These are phyloP conservation scores for Cybosia mesomella DNA, from an alignment of 2,888 invertebrate species.

Conservation along the genomic window DNA sequence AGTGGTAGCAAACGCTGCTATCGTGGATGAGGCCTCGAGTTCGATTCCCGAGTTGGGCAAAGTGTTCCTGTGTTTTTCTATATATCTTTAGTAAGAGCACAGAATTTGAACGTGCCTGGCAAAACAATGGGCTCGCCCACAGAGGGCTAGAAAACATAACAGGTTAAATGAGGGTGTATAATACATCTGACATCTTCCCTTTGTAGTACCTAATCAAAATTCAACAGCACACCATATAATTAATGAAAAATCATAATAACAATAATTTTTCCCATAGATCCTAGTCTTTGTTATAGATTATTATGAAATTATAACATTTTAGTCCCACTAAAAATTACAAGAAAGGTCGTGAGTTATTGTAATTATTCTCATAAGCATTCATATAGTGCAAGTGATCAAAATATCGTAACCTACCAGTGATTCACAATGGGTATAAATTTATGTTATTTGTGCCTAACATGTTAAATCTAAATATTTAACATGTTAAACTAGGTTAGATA, in stretches of 20 bases:
- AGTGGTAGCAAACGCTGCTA: neutral
- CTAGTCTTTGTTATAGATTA: no score
- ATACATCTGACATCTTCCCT: no score
- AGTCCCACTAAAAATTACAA: no score
- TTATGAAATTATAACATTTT: no score
- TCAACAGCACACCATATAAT: no score
- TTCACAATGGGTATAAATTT: neutral
- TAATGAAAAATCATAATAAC: no score
- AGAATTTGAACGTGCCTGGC: neutral
- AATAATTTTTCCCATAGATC: no score
- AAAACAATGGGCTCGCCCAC: no score
- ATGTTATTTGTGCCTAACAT: neutral
- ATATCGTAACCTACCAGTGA: neutral
- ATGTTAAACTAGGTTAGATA: neutral
- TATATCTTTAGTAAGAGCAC: neutral
- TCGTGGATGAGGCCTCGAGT: neutral
- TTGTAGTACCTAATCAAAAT: no score
- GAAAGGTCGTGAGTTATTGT: no score
- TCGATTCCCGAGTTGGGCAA: neutral
- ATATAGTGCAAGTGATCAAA: neutral
- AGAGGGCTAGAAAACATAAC: no score
- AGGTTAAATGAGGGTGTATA: no score
- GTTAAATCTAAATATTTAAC: neutral
- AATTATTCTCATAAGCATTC: neutral
- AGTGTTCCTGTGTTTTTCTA: neutral